A percentile compares a stretch with the other conserved stretches of the same genome.
Evolutionary conservation across 2,797 vertebrate species (phyloP).

Genomic region (Eremophila alpestris): DNA sequence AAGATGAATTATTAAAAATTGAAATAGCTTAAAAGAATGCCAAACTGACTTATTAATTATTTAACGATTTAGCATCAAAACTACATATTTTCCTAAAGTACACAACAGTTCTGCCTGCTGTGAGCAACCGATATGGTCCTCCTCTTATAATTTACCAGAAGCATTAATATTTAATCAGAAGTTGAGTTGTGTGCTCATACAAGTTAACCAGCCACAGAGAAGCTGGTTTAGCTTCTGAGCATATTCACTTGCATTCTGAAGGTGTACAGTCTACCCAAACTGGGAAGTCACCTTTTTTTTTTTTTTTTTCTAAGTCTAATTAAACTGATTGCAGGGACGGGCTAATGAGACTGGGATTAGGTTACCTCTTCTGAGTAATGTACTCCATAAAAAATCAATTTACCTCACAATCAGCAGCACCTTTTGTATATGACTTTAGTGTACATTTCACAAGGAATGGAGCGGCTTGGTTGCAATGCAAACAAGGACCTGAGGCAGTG

Average conservation of each 20-base stretch:
- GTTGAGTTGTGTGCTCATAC: neutral
- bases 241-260: neutral
- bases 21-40: neutral
- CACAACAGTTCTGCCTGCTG: neutral
- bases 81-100: neutral
- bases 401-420: neutral
- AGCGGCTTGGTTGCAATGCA: neutral
- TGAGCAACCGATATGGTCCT: accelerated
- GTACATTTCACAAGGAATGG: neutral
- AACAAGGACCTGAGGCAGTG: neutral
- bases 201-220: neutral
- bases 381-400: conserved; percentile 9
- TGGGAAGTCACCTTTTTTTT: conserved; percentile 16
- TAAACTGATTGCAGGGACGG: neutral
- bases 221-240: neutral
- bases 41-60: neutral
- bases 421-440: neutral
- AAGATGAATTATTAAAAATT: neutral
- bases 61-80: neutral
- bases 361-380: conserved; percentile 8
- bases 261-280: neutral
- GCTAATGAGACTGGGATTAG: conserved; percentile 31
- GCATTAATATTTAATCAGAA: neutral
- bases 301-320: neutral
- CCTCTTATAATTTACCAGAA: neutral